These are phyloP conservation scores for Hylaea fasciaria DNA, from an alignment of 2,888 invertebrate species.

Conservation along the genomic window DNA sequence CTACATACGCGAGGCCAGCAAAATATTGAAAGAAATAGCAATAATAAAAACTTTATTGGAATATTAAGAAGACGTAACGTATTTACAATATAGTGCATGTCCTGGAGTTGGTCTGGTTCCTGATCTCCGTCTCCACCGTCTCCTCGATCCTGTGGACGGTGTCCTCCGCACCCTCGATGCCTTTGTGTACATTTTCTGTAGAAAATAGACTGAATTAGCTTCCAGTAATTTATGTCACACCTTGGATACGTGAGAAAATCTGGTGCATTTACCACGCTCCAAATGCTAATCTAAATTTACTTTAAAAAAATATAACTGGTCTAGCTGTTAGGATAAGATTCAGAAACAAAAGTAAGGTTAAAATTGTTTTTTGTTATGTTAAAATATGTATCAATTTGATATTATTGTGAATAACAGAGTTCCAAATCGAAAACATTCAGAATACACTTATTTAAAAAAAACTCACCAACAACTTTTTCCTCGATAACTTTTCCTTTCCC, in stretches of 20 bases:
- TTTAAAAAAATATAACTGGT: no score
- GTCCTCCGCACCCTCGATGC: slow-evolving; percentile 71
- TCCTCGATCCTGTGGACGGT: slow-evolving; percentile 76
- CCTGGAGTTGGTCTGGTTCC: slow-evolving; percentile 79
- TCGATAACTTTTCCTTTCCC: slow-evolving; percentile 81
- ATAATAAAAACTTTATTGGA: slow-evolving; percentile 71
- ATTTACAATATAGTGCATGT: slow-evolving; percentile 79
- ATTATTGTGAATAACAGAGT: background rate
- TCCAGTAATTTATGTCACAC: no score
- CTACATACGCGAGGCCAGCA: background rate
- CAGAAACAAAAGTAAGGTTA: no score
- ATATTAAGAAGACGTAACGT: slow-evolving; percentile 61
- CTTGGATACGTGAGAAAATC: no score
- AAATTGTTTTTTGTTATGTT: no score
- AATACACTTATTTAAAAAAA: slow-evolving; percentile 19
- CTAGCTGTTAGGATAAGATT: no score
- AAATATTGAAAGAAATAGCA: slow-evolving; percentile 40
- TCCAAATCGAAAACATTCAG: background rate
- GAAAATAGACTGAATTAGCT: background rate
- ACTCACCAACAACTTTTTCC: slow-evolving; percentile 73
- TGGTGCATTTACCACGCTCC: no score
- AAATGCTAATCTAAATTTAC: no score
- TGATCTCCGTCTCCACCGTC: slow-evolving; percentile 74
- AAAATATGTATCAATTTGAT: background rate
- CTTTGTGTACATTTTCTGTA: slow-evolving; percentile 75